Base-by-base conservation (phyloP, 2,797 vertebrate species). In the Danio tinwini region DNA sequence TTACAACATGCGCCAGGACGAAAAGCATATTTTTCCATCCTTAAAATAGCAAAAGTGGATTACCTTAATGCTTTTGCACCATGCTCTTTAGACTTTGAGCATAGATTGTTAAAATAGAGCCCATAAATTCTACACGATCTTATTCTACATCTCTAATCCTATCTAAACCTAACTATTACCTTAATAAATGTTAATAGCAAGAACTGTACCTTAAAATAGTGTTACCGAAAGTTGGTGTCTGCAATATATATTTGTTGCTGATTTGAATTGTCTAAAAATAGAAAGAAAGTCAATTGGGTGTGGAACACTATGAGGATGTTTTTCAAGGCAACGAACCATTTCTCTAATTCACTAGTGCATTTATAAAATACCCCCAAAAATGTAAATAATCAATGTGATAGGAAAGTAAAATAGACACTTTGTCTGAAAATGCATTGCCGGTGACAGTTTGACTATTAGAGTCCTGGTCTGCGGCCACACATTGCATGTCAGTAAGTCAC, bases 401-500 rank as follows among this genome's bases (percentile, higher is more conserved):
- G 5, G 9, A 71, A 64, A 29, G 5, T 7, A 73, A 81, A 73
- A 67, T 44, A 58, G 42, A 80, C 77, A 44, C 55, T 17, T 64
- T 16, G 68, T 72, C 37, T 80, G 53, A 61, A 78, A 49, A 77
- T 70, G 45, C 56, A 78, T 64, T 44, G 4, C 52, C 7, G 17
- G 61, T 74, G 83, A 71, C 73, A 74, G 69, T 71, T 61, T 71
- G 50, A 70, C 72, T 83, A 78, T 87, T 82, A 86, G 71, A 69
- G 74, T 77, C 82, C 77, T 64, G 72, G 82, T 90, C 81, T 78
- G 80, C 67, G 85, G 86, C 87, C 86, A 86, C 87, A 85, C 63
- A 71, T 64, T 85, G 81, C 85, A 81, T 88, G 87, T 89, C 87
- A 85, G 87, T 88, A 86, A 91, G 90, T 92, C 92, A 90, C 76